Base-by-base conservation (phyloP, 2,888 invertebrate genomes). In the Strigamia transsilvanica region DNA sequence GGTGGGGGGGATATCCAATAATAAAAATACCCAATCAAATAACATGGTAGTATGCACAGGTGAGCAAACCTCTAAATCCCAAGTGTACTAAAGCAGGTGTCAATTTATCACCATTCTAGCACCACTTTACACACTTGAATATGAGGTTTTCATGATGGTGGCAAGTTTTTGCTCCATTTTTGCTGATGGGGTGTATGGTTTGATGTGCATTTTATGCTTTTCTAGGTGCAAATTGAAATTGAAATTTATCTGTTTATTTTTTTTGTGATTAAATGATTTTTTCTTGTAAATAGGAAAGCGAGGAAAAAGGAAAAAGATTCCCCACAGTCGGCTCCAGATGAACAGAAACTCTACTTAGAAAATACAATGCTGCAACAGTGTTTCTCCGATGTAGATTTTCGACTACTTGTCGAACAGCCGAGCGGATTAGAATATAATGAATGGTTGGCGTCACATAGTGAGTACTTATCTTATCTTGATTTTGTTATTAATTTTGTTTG, bases 391-490 rank as follows among this genome's bases (percentile, higher is more conserved):
- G 92, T 95, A 88, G 97, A 98, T 91, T 92, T 99, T 91, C 93
- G 94, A 88, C 93, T 95, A 90, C 92, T 99, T 88, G 97, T 98
- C 85, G 94, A 95, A 89, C 91, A 98, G 89, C 99, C 99, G 86
- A 93, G 93, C 85, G 97, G 97, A 85, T 92, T 99, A 89, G 98
- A 98, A 90, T 95, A 95, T 90, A 97, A 98, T 90, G 99, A 99
- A 92, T 99, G 99, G 99, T 93, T 99, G 87, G 99, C 99, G 85
- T 98, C 97, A 85, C 98, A 99, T 90, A 97, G 97, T 97, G 89
- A 92, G 93, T 90, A 79, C 12, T 27, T 66, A 23, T 66, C 21
- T 13, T 79, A 12, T 66, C n/a, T n/a, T n/a, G 15, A 51, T 51
- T 6, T 51, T 82, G n/a, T n/a, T n/a, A 7, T 51, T 51, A 51